Conservation (phyloP, 2,113 vertebrate species). For the Atlantisia rogersi region DNA sequence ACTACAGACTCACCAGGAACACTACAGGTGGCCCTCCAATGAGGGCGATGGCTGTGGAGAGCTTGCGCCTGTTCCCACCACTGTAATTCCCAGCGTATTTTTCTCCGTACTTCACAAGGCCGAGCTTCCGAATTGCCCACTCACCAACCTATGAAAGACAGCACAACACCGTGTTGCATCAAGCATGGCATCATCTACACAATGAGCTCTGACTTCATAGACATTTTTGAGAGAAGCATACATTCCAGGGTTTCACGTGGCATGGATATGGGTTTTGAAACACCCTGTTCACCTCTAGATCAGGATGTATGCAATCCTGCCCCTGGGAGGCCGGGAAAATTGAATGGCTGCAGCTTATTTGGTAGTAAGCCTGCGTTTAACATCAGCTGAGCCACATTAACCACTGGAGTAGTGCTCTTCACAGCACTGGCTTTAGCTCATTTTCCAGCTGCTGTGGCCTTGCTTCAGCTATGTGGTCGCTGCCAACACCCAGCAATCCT, state of each 20-base stretch:
- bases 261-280: not conserved
- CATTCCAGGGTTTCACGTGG: not conserved
- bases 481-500: not conserved
- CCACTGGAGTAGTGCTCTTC: accelerated
- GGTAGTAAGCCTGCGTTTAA: not conserved
- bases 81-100: slow-evolving; percentile 93
- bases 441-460: not conserved
- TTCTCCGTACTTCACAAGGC: slow-evolving; percentile 91
- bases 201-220: not conserved
- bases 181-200: not conserved
- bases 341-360: not conserved
- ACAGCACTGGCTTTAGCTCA: not conserved
- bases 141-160: slow-evolving; percentile 86
- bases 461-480: not conserved
- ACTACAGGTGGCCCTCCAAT: slow-evolving; percentile 95
- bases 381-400: not conserved
- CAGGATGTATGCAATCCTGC: not conserved
- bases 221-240: not conserved
- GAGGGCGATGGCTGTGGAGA: slow-evolving; percentile 96
- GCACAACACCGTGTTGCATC: not conserved
- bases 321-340: not conserved
- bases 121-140: slow-evolving; percentile 94
- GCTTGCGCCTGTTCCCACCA: slow-evolving; percentile 94
- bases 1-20: slow-evolving; percentile 88
- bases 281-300: not conserved